Conservation (phyloP, 2,888 invertebrate genomes). For the Clostera curtula region DNA sequence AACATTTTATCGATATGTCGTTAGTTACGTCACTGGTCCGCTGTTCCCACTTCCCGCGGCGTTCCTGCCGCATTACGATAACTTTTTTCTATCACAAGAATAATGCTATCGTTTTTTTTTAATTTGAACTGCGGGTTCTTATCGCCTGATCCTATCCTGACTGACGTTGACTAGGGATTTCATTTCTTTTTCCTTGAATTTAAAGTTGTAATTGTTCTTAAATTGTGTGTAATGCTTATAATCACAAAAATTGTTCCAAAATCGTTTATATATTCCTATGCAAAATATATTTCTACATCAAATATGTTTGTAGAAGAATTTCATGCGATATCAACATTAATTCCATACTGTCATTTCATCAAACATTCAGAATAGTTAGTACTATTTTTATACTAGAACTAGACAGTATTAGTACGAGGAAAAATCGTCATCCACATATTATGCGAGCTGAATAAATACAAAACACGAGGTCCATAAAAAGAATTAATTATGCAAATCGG, state of each 20-base stretch:
- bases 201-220: constrained; percentile 1
- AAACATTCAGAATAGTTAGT: too few species aligned
- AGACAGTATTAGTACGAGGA: too few species aligned
- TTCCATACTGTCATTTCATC: too few species aligned
- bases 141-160: constrained; percentile 37
- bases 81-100: constrained; percentile 34
- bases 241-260: too few species aligned
- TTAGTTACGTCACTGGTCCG: constrained; percentile 24
- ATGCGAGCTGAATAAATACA: not conserved
- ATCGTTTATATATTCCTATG: too few species aligned
- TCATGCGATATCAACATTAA: too few species aligned
- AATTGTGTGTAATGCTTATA: not conserved
- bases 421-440: too few species aligned
- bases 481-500: constrained; percentile 1
- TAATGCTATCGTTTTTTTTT: constrained; percentile 47
- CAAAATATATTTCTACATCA: too few species aligned
- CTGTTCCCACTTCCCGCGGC: constrained; percentile 36
- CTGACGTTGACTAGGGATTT: constrained; percentile 19
- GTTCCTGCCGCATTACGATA: too few species aligned
- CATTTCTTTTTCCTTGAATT: constrained; percentile 19
- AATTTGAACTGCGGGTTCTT: constrained; percentile 29
- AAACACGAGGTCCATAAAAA: not conserved
- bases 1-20: constrained; percentile 12
- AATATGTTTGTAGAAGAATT: too few species aligned
- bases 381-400: too few species aligned